A percentile compares a stretch with the other conserved stretches of the same genome.
Evolutionary conservation across 2,113 vertebrate genomes (phyloP).

Genomic region (Suncus etruscus): DNA sequence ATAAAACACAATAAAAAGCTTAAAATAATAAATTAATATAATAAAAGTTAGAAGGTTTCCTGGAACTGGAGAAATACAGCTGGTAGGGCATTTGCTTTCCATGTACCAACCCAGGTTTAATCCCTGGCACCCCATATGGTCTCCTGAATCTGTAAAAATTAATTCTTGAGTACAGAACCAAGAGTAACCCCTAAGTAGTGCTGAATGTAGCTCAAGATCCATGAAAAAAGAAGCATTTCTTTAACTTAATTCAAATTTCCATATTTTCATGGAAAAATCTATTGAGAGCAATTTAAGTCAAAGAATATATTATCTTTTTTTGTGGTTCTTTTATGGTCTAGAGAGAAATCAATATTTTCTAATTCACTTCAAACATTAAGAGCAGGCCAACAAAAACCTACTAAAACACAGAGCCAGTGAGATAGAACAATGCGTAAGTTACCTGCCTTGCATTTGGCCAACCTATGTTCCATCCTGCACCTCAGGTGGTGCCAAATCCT

Average conservation of each 20-base stretch:
- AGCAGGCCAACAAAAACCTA: conserved; percentile 14
- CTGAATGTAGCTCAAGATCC: too few relatives aligned
- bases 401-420: not conserved
- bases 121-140: too few relatives aligned
- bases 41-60: not conserved
- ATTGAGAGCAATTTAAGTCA: conserved; percentile 51
- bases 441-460: too few relatives aligned
- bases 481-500: too few relatives aligned
- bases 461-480: too few relatives aligned
- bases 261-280: conserved; percentile 61
- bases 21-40: conserved; percentile 58
- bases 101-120: too few relatives aligned
- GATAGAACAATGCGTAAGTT: too few relatives aligned
- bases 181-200: too few relatives aligned
- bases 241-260: conserved; percentile 32
- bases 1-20: conserved; percentile 60
- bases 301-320: conserved; percentile 54
- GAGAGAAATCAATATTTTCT: conserved; percentile 43
- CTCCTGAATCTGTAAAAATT: too few relatives aligned
- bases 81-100: too few relatives aligned
- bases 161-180: too few relatives aligned
- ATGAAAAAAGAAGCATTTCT: not conserved
- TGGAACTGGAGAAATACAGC: too few relatives aligned
- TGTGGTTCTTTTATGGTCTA: not conserved
- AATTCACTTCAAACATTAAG: conserved; percentile 34